These are phyloP conservation scores for Dipodomys ordii DNA, from an alignment of 2,113 vertebrate genomes.

Conservation along the genomic window DNA sequence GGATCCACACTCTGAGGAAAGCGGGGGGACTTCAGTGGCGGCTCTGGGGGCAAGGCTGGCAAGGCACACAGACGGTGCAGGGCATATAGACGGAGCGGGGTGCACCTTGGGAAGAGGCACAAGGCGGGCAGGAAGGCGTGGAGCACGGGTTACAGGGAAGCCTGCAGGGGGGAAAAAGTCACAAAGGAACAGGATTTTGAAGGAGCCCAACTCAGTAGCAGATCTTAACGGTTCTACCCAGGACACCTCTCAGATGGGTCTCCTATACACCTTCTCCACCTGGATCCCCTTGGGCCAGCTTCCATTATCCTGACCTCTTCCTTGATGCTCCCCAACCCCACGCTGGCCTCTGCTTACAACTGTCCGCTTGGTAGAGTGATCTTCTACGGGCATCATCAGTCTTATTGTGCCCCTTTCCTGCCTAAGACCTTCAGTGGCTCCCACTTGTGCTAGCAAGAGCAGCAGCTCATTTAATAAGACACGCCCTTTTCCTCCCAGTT, in stretches of 20 bases:
- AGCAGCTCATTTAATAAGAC: background rate
- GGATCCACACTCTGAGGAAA: background rate
- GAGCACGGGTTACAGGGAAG: slow-evolving; percentile 63
- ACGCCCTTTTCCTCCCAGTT: background rate
- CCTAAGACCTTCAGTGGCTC: background rate
- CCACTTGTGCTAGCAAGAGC: background rate
- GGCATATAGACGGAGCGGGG: background rate
- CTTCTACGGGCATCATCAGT: background rate
- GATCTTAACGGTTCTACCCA: too few species aligned
- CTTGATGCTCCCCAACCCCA: background rate
- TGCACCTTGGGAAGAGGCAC: background rate
- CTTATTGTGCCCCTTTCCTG: background rate
- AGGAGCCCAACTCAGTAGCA: background rate
- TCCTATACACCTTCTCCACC: background rate
- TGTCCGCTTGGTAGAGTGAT: background rate
- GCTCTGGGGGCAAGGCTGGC: slow-evolving; percentile 1
- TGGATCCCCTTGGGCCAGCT: background rate
- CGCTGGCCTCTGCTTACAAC: background rate
- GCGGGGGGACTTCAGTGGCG: slow-evolving; percentile 34
- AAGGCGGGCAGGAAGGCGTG: background rate
- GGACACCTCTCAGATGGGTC: background rate
- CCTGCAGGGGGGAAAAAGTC: slow-evolving; percentile 41
- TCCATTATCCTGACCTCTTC: background rate
- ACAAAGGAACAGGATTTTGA: background rate
- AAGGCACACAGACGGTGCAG: slow-evolving; percentile 51